Conservation (phyloP, 2,797 vertebrate genomes). For the Eospalax fontanierii region DNA sequence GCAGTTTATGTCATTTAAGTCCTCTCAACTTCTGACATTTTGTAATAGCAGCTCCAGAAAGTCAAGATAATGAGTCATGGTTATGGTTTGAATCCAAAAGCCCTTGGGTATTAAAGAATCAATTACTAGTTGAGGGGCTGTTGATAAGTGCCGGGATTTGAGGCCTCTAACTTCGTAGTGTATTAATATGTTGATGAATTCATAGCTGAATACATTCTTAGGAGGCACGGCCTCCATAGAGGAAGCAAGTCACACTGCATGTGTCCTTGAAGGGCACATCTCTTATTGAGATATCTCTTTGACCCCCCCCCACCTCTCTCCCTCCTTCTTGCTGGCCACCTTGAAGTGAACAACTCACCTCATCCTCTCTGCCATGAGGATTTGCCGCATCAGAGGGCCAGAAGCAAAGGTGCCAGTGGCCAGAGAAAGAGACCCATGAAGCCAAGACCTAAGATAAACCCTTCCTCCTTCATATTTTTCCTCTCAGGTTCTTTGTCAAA, state of each 20-base stretch:
- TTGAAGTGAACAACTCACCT: not conserved
- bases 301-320: not conserved
- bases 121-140: not conserved
- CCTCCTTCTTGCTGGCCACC: not conserved
- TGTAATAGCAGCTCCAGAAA: not conserved
- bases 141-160: not conserved
- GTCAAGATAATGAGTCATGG: accelerated
- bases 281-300: not conserved
- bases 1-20: accelerated
- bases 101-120: not conserved
- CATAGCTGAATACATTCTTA: too few species aligned
- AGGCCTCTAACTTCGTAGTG: too few species aligned
- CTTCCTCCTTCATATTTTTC: not conserved
- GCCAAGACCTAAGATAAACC: not conserved
- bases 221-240: not conserved
- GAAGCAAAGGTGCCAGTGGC: not conserved
- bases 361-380: too few species aligned
- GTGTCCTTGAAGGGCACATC: not conserved
- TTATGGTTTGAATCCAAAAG: not conserved
- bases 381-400: not conserved
- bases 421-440: not conserved
- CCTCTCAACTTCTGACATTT: accelerated
- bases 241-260: not conserved
- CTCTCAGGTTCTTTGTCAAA: not conserved
- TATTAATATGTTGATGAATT: too few species aligned